phyloP scores from a whole-genome alignment of 2,888 invertebrate species.

The Andrena fulva region DNA sequence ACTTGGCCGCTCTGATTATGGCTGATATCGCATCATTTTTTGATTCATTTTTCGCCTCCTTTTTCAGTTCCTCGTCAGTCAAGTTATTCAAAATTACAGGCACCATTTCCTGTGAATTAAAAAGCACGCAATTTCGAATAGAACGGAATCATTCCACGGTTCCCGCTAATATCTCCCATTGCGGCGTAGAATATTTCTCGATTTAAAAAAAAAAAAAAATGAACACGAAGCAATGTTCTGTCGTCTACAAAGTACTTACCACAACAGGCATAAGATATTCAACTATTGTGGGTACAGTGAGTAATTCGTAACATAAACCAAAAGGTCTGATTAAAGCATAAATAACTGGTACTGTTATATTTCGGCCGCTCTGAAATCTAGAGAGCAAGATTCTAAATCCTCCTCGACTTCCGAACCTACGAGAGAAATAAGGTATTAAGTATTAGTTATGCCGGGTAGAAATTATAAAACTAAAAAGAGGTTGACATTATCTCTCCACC shows the following conservation, averaged over 20 bases:
- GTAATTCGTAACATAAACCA: conserved; percentile 95
- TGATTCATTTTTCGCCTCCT: conserved; percentile 97
- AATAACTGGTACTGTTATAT: conserved; percentile 91
- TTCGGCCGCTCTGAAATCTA: conserved; percentile 91
- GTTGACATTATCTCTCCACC: conserved; percentile 82
- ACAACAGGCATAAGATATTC: conserved; percentile 97
- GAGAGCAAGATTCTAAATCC: conserved; percentile 95
- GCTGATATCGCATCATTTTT: conserved; percentile 98
- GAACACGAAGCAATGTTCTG: background rate
- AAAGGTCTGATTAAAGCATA: conserved; percentile 95
- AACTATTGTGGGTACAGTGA: conserved; percentile 95
- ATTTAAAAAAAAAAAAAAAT: background rate
- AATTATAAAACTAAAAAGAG: background rate
- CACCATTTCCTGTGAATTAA: conserved; percentile 91
- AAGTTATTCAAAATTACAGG: conserved; percentile 95
- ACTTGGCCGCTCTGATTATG: conserved; percentile 96
- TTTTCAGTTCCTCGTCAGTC: conserved; percentile 97
- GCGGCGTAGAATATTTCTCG: background rate
- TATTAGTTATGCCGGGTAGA: background rate
- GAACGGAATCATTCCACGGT: too few species aligned
- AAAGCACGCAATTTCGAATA: background rate
- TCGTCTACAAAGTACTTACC: conserved; percentile 86
- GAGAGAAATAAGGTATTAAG: conserved; percentile 58
- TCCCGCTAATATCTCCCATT: too few species aligned
- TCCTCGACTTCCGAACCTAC: conserved; percentile 93